Evolutionary conservation across 1,140 invertebrate genomes (phyloP).

Genomic region (Sinella curviseta): DNA sequence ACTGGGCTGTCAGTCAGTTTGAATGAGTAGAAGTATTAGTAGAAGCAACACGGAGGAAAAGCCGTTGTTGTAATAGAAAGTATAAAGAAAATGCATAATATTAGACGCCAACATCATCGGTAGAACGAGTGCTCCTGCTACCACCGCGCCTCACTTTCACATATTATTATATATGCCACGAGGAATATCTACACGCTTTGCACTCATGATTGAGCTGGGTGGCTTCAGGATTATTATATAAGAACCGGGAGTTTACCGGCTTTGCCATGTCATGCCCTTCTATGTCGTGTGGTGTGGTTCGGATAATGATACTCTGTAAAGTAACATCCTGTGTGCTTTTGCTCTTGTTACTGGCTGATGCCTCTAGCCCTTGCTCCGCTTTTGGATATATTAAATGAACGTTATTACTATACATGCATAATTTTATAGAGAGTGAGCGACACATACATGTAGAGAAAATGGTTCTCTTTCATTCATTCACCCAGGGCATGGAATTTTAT

Average conservation of each 20-base stretch:
- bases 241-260: conserved; percentile 4
- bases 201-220: conserved; percentile 4
- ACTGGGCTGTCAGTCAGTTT: neutral
- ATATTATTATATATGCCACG: neutral
- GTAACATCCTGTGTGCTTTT: conserved; percentile 13
- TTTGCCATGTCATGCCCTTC: neutral
- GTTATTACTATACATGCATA: neutral
- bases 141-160: neutral
- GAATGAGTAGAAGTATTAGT: neutral
- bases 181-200: neutral
- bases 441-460: neutral
- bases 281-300: neutral
- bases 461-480: neutral
- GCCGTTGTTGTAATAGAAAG: neutral
- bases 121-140: neutral
- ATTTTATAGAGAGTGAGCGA: too few species aligned
- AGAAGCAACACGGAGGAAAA: neutral
- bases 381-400: neutral
- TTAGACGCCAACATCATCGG: neutral
- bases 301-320: conserved; percentile 24
- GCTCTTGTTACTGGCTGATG: neutral
- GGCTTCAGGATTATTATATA: conserved; percentile 20
- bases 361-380: neutral
- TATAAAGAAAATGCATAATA: neutral
- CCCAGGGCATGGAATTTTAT: neutral